phyloP scores from a whole-genome alignment of 92 coral and sea anemone species.

The Scolanthus callimorphus region DNA sequence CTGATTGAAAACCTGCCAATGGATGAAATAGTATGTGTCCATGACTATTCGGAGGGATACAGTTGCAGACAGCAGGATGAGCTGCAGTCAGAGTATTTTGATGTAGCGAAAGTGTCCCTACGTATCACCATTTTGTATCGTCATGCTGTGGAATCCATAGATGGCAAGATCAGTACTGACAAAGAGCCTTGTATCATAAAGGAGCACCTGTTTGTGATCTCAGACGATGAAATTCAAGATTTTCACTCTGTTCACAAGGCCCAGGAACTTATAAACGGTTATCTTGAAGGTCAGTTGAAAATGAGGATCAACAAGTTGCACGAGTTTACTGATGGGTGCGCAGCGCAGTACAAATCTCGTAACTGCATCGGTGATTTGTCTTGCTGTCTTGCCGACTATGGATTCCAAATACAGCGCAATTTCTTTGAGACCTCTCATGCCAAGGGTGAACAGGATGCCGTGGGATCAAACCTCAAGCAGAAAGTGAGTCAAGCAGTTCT shows the following conservation, averaged over 20 bases:
- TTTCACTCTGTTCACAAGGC: slow-evolving; percentile 38
- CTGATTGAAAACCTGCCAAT: slow-evolving; percentile 43
- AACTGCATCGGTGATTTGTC: slow-evolving; percentile 50
- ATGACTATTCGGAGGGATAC: slow-evolving; percentile 28
- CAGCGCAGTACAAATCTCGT: slow-evolving; percentile 52
- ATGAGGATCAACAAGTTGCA: slow-evolving; percentile 26
- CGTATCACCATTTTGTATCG: slow-evolving; percentile 51
- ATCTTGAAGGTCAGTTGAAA: slow-evolving; percentile 17
- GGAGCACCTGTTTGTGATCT: slow-evolving; percentile 46
- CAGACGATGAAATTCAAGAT: slow-evolving; percentile 44
- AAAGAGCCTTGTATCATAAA: slow-evolving; percentile 33
- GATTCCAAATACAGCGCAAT: slow-evolving; percentile 7
- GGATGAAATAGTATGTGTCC: slow-evolving; percentile 24
- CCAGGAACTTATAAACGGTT: slow-evolving; percentile 20
- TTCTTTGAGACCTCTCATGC: slow-evolving; percentile 38
- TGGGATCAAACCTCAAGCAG: slow-evolving; percentile 52
- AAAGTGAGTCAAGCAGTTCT: slow-evolving; percentile 55
- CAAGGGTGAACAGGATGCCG: slow-evolving; percentile 52
- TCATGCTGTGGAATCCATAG: slow-evolving; percentile 45
- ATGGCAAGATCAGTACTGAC: slow-evolving; percentile 37
- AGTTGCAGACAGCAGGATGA: slow-evolving; percentile 49
- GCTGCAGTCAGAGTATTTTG: slow-evolving; percentile 49
- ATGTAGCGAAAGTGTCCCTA: slow-evolving; percentile 37
- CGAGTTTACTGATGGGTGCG: slow-evolving; percentile 59
- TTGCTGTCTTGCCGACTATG: slow-evolving; percentile 46